Conservation (phyloP, 2,797 vertebrate genomes). For the Benthosema pterotum region DNA sequence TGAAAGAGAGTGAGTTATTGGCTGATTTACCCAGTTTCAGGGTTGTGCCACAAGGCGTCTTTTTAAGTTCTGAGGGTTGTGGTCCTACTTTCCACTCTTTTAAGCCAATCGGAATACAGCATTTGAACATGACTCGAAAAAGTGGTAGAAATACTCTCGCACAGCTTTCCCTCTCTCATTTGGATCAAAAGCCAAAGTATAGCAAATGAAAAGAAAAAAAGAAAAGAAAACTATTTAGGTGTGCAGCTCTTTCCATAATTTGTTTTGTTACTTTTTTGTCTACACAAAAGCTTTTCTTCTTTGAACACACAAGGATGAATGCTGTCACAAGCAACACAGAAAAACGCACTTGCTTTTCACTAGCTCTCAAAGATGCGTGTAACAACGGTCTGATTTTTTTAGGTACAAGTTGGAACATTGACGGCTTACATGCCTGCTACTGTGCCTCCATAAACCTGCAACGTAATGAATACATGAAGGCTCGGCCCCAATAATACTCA, state of each 20-base stretch:
- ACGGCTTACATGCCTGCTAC: slow-evolving; percentile 8
- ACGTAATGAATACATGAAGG: too few species aligned
- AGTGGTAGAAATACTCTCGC: too few species aligned
- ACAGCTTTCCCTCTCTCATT: slow-evolving; percentile 9
- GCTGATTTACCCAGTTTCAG: too few species aligned
- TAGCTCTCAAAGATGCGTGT: slow-evolving; percentile 26
- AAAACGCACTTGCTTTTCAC: slow-evolving; percentile 32
- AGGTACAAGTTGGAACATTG: slow-evolving; percentile 25
- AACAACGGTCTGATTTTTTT: slow-evolving; percentile 3
- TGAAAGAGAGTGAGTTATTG: too few species aligned
- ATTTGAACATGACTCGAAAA: too few species aligned
- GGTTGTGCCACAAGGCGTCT: too few species aligned
- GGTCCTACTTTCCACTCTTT: too few species aligned
- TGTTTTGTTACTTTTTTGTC: not conserved
- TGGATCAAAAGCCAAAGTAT: slow-evolving; percentile 55
- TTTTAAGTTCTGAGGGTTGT: too few species aligned
- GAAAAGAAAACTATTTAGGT: not conserved
- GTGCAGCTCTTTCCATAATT: slow-evolving; percentile 12
- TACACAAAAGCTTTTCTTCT: slow-evolving; percentile 7
- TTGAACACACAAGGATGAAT: slow-evolving; percentile 6
- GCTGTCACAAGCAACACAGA: slow-evolving; percentile 22
- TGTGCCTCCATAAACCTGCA: slow-evolving; percentile 1
- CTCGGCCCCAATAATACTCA: too few species aligned
- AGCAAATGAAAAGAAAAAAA: slow-evolving; percentile 11
- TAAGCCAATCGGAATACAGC: too few species aligned